phyloP scores from a whole-genome alignment of 2,888 invertebrate genomes.

The Pasiphila rectangulata region DNA sequence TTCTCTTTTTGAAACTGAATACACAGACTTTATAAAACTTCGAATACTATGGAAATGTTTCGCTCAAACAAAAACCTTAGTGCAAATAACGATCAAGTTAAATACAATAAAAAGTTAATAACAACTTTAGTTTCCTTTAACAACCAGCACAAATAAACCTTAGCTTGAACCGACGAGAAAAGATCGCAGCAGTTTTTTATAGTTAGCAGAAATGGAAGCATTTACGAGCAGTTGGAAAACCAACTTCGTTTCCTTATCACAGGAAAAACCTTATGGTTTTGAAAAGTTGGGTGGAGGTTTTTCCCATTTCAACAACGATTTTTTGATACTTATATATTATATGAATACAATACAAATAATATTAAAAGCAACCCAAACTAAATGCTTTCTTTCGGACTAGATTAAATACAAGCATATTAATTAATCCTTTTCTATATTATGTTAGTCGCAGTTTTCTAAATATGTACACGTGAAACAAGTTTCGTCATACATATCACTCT shows the following conservation, averaged over 20 bases:
- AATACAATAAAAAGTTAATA: no score
- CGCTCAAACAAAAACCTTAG: neutral
- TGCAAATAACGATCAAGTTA: neutral
- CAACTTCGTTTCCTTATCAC: neutral
- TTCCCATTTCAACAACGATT: no score
- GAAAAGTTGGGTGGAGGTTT: no score
- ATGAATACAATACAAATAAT: no score
- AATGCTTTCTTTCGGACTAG: neutral
- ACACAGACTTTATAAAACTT: neutral
- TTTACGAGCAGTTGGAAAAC: constrained; percentile 2
- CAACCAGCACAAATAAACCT: neutral
- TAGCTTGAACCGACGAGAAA: constrained; percentile 1
- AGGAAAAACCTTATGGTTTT: no score
- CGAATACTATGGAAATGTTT: neutral
- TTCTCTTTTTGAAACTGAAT: no score
- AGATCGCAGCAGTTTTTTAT: constrained; percentile 7
- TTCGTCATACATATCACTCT: no score
- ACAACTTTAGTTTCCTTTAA: neutral
- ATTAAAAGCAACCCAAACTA: no score
- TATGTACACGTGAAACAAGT: no score
- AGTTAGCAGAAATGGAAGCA: constrained; percentile 3
- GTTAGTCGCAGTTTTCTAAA: no score
- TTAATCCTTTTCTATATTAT: neutral
- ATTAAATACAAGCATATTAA: neutral
- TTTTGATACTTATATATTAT: no score